phyloP scores from a whole-genome alignment of 2,113 vertebrate species.

The Chelonoidis abingdonii region DNA sequence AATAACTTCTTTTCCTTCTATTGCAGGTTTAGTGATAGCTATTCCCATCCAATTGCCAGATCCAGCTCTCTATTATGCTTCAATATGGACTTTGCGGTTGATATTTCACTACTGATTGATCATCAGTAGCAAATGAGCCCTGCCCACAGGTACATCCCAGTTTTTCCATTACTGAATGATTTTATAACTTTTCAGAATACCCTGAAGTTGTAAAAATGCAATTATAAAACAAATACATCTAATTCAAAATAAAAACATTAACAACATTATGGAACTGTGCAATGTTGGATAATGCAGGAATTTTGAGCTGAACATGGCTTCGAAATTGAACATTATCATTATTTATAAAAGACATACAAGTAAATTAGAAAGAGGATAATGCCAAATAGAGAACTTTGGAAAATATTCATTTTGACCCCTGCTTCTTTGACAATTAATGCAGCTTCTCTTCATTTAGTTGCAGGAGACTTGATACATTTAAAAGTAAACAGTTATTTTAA shows the following conservation, averaged over 20 bases:
- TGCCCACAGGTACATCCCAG: background rate
- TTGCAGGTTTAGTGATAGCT: background rate
- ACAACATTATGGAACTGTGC: background rate
- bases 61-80: background rate
- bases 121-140: background rate
- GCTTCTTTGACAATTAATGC: background rate
- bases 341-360: background rate
- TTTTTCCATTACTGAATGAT: background rate
- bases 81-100: background rate
- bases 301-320: background rate
- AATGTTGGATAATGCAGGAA: background rate
- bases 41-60: background rate
- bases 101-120: background rate
- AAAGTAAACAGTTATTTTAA: background rate
- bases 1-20: background rate
- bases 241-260: background rate
- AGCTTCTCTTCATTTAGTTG: background rate
- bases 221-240: background rate
- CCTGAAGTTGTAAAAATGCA: background rate
- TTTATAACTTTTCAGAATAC: background rate
- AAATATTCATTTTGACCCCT: background rate
- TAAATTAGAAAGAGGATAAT: background rate
- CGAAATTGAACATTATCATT: background rate
- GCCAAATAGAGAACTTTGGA: background rate
- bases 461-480: background rate